A percentile compares a stretch with the other conserved stretches of the same genome.
These are phyloP conservation scores for Drosophila nigritarsus DNA, from an alignment of 2,888 invertebrate species.

Conservation along the genomic window DNA sequence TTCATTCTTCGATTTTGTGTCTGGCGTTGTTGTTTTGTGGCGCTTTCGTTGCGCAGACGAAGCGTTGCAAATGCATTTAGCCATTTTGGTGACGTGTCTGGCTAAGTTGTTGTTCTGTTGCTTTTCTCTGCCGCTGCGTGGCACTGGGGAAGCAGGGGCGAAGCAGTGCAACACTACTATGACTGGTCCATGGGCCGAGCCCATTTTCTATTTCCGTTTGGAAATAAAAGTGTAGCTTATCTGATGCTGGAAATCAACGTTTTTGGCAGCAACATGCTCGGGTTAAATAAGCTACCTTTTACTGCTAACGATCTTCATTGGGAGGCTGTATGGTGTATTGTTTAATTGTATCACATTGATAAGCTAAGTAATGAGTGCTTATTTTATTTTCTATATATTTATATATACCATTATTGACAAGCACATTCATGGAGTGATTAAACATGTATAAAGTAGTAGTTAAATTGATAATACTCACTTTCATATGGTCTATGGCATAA, in stretches of 20 bases:
- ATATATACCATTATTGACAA: neutral
- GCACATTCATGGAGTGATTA: neutral
- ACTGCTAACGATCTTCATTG: constrained; percentile 19
- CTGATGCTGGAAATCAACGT: constrained; percentile 42
- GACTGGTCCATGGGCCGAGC: constrained; percentile 58
- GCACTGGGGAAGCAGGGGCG: constrained; percentile 25
- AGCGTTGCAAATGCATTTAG: constrained; percentile 72
- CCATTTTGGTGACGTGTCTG: constrained; percentile 72
- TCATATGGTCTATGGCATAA: too few relatives aligned
- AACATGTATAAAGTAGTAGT: neutral
- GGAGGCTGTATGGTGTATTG: neutral
- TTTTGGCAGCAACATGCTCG: constrained; percentile 34
- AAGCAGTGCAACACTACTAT: constrained; percentile 31
- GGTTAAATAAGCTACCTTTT: constrained; percentile 14
- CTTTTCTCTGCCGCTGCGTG: constrained; percentile 40
- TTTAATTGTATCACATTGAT: neutral
- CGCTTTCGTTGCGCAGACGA: constrained; percentile 48
- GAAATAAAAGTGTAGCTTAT: constrained; percentile 39
- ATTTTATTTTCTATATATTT: neutral
- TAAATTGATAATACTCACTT: too few relatives aligned
- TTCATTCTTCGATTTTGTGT: neutral
- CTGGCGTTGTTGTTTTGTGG: constrained; percentile 21
- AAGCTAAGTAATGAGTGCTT: too few relatives aligned
- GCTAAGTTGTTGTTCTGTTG: constrained; percentile 40
- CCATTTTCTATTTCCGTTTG: constrained; percentile 80